phyloP scores from a whole-genome alignment of 2,888 invertebrate species.

The Corbicula japonica region DNA sequence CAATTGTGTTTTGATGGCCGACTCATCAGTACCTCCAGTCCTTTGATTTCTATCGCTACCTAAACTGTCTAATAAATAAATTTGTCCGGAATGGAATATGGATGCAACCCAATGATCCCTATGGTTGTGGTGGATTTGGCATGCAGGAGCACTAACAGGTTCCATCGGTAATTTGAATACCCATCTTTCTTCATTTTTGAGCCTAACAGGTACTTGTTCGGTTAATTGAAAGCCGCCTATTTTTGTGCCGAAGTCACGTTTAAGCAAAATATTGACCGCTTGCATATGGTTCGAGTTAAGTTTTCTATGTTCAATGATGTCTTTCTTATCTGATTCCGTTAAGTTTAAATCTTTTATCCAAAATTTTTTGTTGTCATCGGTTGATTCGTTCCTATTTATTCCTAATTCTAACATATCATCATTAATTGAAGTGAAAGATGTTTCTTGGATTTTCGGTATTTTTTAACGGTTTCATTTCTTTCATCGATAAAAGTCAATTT shows the following conservation, averaged over 20 bases:
- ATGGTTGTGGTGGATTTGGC: constrained; percentile 34
- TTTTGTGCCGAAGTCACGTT: neutral
- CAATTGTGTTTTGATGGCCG: too few relatives aligned
- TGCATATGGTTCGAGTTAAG: constrained; percentile 31
- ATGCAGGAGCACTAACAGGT: constrained; percentile 4
- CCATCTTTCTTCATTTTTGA: constrained; percentile 23
- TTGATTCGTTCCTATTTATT: neutral
- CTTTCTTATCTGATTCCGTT: neutral
- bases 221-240: constrained; percentile 23
- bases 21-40: too few relatives aligned
- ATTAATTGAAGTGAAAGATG: neutral
- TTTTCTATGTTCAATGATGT: constrained; percentile 4
- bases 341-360: constrained; percentile 10
- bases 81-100: neutral
- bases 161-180: neutral
- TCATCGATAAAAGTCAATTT: neutral
- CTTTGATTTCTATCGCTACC: constrained; percentile 19
- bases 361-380: neutral
- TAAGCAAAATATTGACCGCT: constrained; percentile 24
- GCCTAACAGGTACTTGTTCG: constrained; percentile 17
- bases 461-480: neutral
- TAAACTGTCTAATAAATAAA: constrained; percentile 19
- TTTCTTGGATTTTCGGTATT: neutral
- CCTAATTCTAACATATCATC: constrained; percentile 1
- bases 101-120: constrained; percentile 26